phyloP scores from a whole-genome alignment of 1,140 invertebrate species.

The Ostrea edulis region DNA sequence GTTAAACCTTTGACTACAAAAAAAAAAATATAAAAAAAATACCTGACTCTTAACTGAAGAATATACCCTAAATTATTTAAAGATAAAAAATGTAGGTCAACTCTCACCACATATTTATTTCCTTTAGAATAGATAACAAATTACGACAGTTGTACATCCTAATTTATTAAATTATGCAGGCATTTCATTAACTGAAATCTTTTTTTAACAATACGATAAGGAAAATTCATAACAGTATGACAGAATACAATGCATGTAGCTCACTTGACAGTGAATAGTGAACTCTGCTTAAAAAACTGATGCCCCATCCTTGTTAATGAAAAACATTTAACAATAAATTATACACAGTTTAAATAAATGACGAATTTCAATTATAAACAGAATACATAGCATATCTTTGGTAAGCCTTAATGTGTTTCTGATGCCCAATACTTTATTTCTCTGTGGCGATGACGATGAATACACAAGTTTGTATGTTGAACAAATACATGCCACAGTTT shows the following conservation, averaged over 20 bases:
- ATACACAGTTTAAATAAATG: background rate
- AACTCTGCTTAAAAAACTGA: background rate
- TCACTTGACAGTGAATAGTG: background rate
- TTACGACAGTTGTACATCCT: background rate
- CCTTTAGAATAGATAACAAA: conserved; percentile 30
- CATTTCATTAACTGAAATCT: conserved; percentile 22
- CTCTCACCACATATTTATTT: background rate
- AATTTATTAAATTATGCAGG: conserved; percentile 35
- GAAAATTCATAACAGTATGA: background rate
- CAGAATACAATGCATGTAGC: background rate
- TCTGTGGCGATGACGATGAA: no score
- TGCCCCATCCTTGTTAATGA: background rate
- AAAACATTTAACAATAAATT: background rate
- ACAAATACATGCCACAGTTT: no score
- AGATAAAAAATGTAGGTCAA: conserved; percentile 3
- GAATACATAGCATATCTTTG: background rate
- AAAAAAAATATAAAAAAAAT: no score
- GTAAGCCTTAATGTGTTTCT: background rate
- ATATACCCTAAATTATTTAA: background rate
- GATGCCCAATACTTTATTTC: no score
- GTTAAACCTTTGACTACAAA: no score
- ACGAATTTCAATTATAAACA: background rate
- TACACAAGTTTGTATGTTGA: no score
- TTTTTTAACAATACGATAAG: conserved; percentile 3
- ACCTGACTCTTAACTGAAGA: background rate